A percentile compares a stretch with the other conserved stretches of the same genome.
Conservation (phyloP, 2,113 vertebrate genomes). For the Spermophilus dauricus region DNA sequence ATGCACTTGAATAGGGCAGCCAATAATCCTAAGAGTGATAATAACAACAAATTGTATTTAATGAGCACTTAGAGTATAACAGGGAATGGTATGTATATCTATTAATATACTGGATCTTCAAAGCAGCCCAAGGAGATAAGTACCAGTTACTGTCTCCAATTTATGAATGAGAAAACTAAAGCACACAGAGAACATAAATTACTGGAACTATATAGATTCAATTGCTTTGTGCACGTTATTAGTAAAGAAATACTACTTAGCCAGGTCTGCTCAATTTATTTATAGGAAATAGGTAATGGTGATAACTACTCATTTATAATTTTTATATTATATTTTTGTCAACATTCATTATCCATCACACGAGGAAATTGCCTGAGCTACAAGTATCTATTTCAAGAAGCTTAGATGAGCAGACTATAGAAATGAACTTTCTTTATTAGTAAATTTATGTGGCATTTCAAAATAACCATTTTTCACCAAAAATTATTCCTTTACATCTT, state of each 20-base stretch:
- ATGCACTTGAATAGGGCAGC: background rate
- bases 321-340: constrained; percentile 44
- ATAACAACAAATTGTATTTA: background rate
- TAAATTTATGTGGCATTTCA: constrained; percentile 49
- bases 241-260: background rate
- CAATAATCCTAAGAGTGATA: background rate
- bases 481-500: constrained; percentile 15
- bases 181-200: background rate
- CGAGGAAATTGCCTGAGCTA: constrained; percentile 42
- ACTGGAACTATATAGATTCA: background rate
- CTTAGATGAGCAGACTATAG: background rate
- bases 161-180: background rate
- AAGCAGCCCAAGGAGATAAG: background rate
- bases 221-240: background rate
- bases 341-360: constrained; percentile 44
- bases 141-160: background rate
- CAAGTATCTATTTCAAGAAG: constrained; percentile 39
- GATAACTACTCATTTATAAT: constrained; percentile 18
- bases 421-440: constrained; percentile 48
- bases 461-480: constrained; percentile 57
- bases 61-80: background rate
- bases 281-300: background rate
- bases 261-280: background rate
- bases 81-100: background rate
- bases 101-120: constrained; percentile 21